A percentile compares a stretch with the other conserved stretches of the same genome.
These are phyloP conservation scores for Oasisia sp. DNA, from an alignment of 2,888 invertebrate species.

Conservation along the genomic window DNA sequence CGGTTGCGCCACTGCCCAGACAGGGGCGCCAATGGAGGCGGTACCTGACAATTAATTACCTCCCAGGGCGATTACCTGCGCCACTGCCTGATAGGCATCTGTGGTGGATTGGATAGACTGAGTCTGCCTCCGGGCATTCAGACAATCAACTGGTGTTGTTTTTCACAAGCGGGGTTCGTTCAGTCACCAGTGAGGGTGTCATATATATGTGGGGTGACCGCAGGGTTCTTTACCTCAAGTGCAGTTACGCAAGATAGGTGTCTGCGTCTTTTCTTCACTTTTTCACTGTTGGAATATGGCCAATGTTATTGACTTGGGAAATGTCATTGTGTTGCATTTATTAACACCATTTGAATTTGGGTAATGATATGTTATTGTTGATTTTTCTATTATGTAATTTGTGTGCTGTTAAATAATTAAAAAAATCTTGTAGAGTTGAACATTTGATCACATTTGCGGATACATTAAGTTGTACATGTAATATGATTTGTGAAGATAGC, in stretches of 20 bases:
- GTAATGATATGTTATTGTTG: background rate
- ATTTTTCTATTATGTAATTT: background rate
- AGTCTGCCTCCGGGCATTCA: background rate
- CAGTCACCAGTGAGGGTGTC: background rate
- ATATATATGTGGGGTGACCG: background rate
- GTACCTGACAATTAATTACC: conserved; percentile 8
- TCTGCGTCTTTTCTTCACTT: background rate
- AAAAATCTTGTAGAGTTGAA: background rate
- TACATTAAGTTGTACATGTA: too few relatives aligned
- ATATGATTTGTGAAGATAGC: background rate
- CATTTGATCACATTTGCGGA: background rate
- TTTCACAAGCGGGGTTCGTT: background rate
- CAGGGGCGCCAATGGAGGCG: background rate
- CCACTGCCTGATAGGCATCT: background rate
- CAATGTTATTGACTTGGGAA: background rate
- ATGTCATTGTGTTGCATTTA: background rate
- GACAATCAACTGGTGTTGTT: background rate
- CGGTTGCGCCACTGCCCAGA: background rate
- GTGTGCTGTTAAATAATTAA: background rate
- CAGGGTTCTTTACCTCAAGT: background rate
- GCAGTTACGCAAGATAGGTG: background rate
- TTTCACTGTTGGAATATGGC: background rate
- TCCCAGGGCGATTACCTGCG: background rate
- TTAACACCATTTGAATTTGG: background rate
- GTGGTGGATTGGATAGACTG: background rate